Conservation (phyloP, 2,888 invertebrate genomes). For the Drosophila vallismaia region DNA sequence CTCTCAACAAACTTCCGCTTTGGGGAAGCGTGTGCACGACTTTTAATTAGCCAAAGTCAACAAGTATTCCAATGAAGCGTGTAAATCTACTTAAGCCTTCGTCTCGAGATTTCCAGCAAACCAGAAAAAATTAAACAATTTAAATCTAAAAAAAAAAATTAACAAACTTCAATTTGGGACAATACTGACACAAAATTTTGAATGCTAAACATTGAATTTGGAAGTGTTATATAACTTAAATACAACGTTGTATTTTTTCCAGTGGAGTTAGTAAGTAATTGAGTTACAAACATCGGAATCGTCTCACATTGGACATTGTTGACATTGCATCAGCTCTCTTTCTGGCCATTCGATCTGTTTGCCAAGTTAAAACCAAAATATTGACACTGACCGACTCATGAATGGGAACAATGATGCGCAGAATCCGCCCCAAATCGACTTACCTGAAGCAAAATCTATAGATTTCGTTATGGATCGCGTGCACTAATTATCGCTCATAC, state of each 20-base stretch:
- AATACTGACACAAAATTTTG: background rate
- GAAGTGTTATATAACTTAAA: background rate
- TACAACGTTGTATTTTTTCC: background rate
- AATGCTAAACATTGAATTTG: background rate
- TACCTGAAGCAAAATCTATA: background rate
- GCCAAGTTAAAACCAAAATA: conserved; percentile 71
- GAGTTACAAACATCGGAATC: conserved; percentile 23
- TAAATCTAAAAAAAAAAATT: conserved; percentile 19
- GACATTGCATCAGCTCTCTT: conserved; percentile 70
- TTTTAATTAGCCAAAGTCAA: conserved; percentile 76
- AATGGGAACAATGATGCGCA: conserved; percentile 37
- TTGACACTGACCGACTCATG: conserved; percentile 47
- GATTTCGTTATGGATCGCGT: conserved; percentile 40
- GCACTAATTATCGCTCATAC: conserved; percentile 57
- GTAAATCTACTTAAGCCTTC: conserved; percentile 51
- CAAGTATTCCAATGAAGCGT: conserved; percentile 63
- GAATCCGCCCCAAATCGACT: conserved; percentile 21
- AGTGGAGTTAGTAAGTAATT: background rate
- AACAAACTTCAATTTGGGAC: background rate
- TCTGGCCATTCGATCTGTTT: conserved; percentile 47
- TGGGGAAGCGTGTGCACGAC: conserved; percentile 53
- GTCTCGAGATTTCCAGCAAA: conserved; percentile 7
- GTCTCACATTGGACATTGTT: conserved; percentile 38
- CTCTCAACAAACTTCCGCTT: conserved; percentile 42
- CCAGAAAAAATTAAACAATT: conserved; percentile 25